Conservation (phyloP, 2,888 invertebrate genomes). For the Sussaba pulchella region DNA sequence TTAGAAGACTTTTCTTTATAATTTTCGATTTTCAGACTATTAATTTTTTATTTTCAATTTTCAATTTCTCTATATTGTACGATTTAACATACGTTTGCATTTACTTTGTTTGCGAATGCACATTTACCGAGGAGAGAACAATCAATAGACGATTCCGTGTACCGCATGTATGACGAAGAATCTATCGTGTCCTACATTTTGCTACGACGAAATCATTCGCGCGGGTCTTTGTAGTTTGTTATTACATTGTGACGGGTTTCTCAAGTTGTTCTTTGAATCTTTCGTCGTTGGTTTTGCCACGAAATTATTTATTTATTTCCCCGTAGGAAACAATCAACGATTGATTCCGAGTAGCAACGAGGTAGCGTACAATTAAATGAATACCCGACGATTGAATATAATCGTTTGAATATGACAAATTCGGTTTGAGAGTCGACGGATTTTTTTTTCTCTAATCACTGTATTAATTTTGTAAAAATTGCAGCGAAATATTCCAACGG, state of each 20-base stretch:
- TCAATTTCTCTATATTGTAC: neutral
- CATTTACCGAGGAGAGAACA: slow-evolving; percentile 27
- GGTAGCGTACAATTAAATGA: neutral
- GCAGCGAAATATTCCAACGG: no score
- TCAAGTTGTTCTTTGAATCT: neutral
- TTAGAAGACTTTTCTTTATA: neutral
- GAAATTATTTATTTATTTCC: slow-evolving; percentile 29
- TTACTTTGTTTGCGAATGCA: slow-evolving; percentile 10
- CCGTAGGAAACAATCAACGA: slow-evolving; percentile 45
- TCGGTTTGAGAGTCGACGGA: neutral
- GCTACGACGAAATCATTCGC: neutral
- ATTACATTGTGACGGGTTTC: slow-evolving; percentile 10
- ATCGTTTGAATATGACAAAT: neutral
- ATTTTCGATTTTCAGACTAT: no score
- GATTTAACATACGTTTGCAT: slow-evolving; percentile 6
- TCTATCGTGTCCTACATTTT: slow-evolving; percentile 20
- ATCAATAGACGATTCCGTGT: slow-evolving; percentile 19
- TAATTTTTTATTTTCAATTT: no score
- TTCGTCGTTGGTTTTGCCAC: neutral
- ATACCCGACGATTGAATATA: neutral
- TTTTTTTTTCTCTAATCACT: neutral
- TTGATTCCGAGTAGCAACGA: slow-evolving; percentile 36
- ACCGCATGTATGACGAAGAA: neutral
- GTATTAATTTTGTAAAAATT: no score
- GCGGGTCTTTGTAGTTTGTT: slow-evolving; percentile 1